Evolutionary conservation across 2,113 vertebrate genomes (phyloP).

Genomic region (Sapayoa aenigma): DNA sequence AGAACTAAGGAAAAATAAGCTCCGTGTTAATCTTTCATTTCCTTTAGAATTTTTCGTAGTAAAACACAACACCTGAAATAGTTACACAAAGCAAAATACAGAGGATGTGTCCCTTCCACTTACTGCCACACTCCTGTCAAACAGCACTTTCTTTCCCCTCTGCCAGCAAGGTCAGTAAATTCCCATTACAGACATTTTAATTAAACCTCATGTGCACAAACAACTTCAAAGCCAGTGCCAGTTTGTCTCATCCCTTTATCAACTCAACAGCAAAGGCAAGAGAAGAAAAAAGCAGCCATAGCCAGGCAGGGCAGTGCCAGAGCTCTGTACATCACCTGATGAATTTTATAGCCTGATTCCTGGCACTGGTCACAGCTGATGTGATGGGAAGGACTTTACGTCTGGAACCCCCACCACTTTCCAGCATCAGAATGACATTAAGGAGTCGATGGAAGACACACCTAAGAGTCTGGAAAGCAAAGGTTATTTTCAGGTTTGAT

Average conservation of each 20-base stretch:
- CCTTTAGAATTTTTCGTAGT: background rate
- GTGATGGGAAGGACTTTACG: conserved; percentile 52
- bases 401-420: conserved; percentile 41
- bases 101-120: background rate
- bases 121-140: background rate
- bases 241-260: conserved; percentile 20
- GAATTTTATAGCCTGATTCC: conserved; percentile 83
- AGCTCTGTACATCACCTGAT: conserved; percentile 79
- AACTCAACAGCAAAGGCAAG: background rate
- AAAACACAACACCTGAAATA: background rate
- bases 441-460: conserved; percentile 81
- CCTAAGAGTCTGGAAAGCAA: conserved; percentile 70
- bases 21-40: background rate
- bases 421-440: conserved; percentile 85
- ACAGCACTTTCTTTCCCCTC: background rate
- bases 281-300: background rate
- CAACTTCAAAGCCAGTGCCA: background rate
- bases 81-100: background rate
- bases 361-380: conserved; percentile 63
- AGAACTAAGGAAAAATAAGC: background rate
- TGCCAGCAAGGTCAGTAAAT: background rate
- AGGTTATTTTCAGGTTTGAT: background rate
- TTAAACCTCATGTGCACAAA: conserved; percentile 23
- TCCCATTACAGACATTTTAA: conserved; percentile 22
- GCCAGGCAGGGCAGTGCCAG: background rate